A percentile compares a stretch with the other conserved stretches of the same genome.
Evolutionary conservation across 2,797 vertebrate genomes (phyloP).

Genomic region (Hippopotamyrus pictus): DNA sequence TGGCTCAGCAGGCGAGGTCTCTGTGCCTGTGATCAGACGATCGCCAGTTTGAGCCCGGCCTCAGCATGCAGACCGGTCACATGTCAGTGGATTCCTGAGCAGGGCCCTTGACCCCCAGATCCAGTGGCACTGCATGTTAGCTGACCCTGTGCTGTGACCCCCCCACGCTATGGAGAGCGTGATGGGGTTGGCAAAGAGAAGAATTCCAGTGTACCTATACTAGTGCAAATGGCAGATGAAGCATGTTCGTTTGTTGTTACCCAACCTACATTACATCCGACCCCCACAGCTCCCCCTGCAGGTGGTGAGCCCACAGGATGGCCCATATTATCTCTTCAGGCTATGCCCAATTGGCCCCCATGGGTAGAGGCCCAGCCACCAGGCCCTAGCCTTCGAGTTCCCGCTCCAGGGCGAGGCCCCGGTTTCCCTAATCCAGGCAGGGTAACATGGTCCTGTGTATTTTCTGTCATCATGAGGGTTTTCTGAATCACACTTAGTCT

Average conservation of each 20-base stretch:
- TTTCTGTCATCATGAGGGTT: neutral
- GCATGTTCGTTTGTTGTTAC: neutral
- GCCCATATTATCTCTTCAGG: neutral
- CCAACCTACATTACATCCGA: neutral
- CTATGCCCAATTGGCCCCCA: neutral
- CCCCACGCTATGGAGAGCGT: neutral
- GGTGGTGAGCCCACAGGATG: neutral
- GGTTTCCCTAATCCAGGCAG: neutral
- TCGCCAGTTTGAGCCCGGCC: neutral
- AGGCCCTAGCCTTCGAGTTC: neutral
- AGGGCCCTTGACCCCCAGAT: neutral
- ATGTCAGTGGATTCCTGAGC: neutral
- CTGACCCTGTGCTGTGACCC: neutral
- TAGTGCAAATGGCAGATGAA: neutral
- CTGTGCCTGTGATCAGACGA: neutral
- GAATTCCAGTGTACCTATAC: neutral
- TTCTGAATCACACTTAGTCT: neutral
- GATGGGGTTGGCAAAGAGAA: neutral
- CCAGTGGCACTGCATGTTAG: neutral
- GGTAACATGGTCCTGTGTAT: neutral
- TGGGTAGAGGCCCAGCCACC: neutral
- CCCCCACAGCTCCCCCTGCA: neutral
- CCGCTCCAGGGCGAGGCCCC: neutral
- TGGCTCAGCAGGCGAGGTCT: neutral
- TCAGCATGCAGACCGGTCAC: neutral